Evolutionary conservation across 2,113 vertebrate genomes (phyloP).

Genomic region (Monopterus albus): DNA sequence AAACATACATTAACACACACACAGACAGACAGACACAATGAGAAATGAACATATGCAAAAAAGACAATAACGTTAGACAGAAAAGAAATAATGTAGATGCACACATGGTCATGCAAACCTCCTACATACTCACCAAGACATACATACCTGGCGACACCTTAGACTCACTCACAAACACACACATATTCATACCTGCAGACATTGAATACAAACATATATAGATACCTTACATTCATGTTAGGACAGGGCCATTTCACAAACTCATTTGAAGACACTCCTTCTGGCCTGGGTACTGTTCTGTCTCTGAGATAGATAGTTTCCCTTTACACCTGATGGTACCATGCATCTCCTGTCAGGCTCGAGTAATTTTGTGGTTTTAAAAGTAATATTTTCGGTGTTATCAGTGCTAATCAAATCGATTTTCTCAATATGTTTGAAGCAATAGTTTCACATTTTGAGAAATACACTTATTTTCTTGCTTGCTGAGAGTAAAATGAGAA

Average conservation of each 20-base stretch:
- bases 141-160: slow-evolving; percentile 80
- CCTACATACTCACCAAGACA: slow-evolving; percentile 78
- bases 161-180: slow-evolving; percentile 81
- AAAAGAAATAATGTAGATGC: slow-evolving; percentile 34
- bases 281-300: slow-evolving; percentile 12
- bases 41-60: slow-evolving; percentile 49
- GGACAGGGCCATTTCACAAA: slow-evolving; percentile 39
- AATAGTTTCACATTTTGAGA: background rate
- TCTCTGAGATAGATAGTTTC: background rate
- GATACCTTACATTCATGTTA: slow-evolving; percentile 69
- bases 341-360: background rate
- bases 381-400: background rate
- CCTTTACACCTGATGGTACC: slow-evolving; percentile 1
- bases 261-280: slow-evolving; percentile 41
- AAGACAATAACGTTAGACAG: slow-evolving; percentile 34
- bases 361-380: background rate
- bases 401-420: background rate
- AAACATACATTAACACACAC: slow-evolving; percentile 8
- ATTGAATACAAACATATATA: slow-evolving; percentile 77
- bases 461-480: background rate
- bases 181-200: slow-evolving; percentile 81
- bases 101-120: slow-evolving; percentile 70
- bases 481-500: background rate
- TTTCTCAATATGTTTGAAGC: background rate
- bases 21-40: slow-evolving; percentile 19